Conservation (phyloP, 2,888 invertebrate species). For the Eretmocerus hayati region DNA sequence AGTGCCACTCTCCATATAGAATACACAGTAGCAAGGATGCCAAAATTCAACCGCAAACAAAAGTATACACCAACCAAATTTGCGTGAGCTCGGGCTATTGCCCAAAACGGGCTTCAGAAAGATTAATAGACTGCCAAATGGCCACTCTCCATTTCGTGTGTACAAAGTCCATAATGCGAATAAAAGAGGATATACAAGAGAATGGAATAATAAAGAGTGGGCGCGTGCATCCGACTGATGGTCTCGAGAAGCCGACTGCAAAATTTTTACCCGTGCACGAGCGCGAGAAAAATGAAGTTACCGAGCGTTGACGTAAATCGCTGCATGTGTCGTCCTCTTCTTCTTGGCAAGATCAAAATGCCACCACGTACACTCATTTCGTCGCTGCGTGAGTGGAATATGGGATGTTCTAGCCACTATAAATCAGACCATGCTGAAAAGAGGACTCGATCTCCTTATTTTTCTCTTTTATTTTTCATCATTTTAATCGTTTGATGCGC, state of each 20-base stretch:
- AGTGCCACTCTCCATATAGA: too few relatives aligned
- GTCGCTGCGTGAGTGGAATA: not conserved
- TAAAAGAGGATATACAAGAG: too few relatives aligned
- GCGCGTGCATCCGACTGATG: not conserved
- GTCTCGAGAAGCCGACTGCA: not conserved
- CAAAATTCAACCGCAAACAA: too few relatives aligned
- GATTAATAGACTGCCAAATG: conserved; percentile 3
- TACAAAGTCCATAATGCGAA: not conserved
- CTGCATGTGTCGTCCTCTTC: not conserved
- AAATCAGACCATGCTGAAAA: not conserved
- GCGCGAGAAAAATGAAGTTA: not conserved
- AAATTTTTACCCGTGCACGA: not conserved
- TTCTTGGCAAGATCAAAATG: not conserved
- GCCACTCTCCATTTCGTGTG: not conserved
- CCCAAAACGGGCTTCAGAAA: conserved; percentile 1
- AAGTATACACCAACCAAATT: too few relatives aligned
- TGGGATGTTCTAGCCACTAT: not conserved
- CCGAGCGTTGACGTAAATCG: not conserved
- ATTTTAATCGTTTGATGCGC: not conserved
- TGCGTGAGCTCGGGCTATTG: not conserved
- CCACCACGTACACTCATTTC: not conserved
- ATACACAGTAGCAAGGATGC: too few relatives aligned
- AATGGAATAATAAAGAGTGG: too few relatives aligned
- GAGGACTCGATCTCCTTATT: not conserved
- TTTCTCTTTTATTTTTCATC: not conserved